A percentile compares a stretch with the other conserved stretches of the same genome.
phyloP scores from a whole-genome alignment of 2,797 vertebrate genomes.

The Sebastes minor region DNA sequence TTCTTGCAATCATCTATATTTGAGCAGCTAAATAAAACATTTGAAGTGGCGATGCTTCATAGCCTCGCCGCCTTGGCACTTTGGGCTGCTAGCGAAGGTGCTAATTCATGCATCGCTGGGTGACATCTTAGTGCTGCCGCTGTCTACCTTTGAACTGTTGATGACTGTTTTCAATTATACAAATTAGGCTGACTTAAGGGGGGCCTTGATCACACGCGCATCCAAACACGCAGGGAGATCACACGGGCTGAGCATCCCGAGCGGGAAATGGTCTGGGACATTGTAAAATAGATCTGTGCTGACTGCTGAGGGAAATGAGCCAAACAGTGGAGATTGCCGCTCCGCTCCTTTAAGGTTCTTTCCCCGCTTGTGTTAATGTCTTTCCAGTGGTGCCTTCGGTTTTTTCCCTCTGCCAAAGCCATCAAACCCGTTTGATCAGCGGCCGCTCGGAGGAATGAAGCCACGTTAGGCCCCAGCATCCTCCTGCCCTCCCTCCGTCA shows the following conservation, averaged over 20 bases:
- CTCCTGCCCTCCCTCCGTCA: not conserved
- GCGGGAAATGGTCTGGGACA: slow-evolving; percentile 69
- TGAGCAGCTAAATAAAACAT: slow-evolving; percentile 39
- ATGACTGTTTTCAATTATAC: slow-evolving; percentile 72
- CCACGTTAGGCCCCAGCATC: slow-evolving; percentile 28
- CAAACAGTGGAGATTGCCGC: slow-evolving; percentile 54
- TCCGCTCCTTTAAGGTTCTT: slow-evolving; percentile 62
- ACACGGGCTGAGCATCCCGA: slow-evolving; percentile 41
- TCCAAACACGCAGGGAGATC: slow-evolving; percentile 48
- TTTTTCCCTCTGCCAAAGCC: slow-evolving; percentile 47
- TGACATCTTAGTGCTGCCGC: slow-evolving; percentile 24
- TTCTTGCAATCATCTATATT: slow-evolving; percentile 38
- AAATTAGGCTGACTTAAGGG: slow-evolving; percentile 60
- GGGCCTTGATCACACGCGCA: slow-evolving; percentile 43
- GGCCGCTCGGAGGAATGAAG: slow-evolving; percentile 56
- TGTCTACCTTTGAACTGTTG: slow-evolving; percentile 55
- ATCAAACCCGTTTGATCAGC: slow-evolving; percentile 60
- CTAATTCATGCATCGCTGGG: slow-evolving; percentile 41
- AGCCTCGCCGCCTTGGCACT: not conserved
- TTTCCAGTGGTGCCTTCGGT: slow-evolving; percentile 48
- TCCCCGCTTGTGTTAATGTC: slow-evolving; percentile 60
- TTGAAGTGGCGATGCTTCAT: not conserved
- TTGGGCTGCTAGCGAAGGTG: slow-evolving; percentile 14
- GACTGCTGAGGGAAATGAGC: slow-evolving; percentile 70
- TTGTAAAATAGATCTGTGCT: slow-evolving; percentile 71